Evolutionary conservation across 1,140 invertebrate species (phyloP), one percentile per base, ranked within the genome.

Genomic region (Drosophila kurseongensis): DNA sequence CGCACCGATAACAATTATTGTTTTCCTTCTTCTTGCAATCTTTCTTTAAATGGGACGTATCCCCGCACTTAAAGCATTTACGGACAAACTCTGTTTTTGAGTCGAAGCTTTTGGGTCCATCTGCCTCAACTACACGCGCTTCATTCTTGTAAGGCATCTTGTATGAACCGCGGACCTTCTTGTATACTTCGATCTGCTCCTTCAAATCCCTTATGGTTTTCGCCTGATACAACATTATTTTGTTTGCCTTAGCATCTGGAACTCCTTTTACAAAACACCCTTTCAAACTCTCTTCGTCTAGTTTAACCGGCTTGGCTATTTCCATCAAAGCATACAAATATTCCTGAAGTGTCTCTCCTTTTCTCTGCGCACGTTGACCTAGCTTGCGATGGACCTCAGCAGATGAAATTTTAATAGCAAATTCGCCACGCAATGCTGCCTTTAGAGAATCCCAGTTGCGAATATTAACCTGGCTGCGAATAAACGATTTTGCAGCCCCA

Each of bases 251-350:
- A 1, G 29, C 29, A 52, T 52, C 50, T 5, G 10, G 14, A 29
- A 52, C 50, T 35, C 14, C 29, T 2, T 36, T 52, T 32, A n/a
- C n/a, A n/a, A n/a, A n/a, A n/a, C n/a, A n/a, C n/a, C n/a, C n/a
- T n/a, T n/a, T n/a, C n/a, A 52, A 52, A 18, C 29, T 52, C 0
- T 51, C 14, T 7, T 52, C 29, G 1, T 52, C 29, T 16, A 52
- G 5, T 9, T 16, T 51, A 10, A 51, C 9, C 2, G 48, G 27
- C 14, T 52, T 52, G 0, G 32, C 51, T 13, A 52, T 52, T 18
- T 52, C 16, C 16, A 52, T 52, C 10, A 52, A 36, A 2, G 50
- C 14, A 7, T 51, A 51, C 29, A 51, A 16, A 35, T 35, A 50
- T 32, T 50, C 27, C 2, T 50, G 27, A 5, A 50, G 27, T 5